Conservation (phyloP, 2,888 invertebrate genomes). For the Cosmorhoe ocellata region DNA sequence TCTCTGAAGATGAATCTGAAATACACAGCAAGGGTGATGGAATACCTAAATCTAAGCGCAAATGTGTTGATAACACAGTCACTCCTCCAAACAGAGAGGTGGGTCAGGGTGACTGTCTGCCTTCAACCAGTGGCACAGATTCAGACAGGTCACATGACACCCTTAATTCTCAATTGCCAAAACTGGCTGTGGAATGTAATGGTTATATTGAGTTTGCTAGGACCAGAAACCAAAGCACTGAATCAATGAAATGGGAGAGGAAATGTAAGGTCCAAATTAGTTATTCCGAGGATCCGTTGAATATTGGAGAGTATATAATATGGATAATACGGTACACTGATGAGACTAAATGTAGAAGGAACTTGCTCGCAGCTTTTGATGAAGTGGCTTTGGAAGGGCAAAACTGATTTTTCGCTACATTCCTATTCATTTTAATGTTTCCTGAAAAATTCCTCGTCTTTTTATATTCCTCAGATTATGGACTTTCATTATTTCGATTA, state of each 20-base stretch:
- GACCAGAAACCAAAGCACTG: conserved; percentile 60
- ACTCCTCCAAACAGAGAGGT: conserved; percentile 70
- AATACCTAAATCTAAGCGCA: conserved; percentile 46
- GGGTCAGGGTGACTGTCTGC: conserved; percentile 75
- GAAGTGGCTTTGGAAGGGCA: conserved; percentile 59
- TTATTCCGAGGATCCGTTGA: conserved; percentile 79
- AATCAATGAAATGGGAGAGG: conserved; percentile 82
- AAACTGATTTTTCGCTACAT: conserved; percentile 33
- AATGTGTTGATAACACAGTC: conserved; percentile 48
- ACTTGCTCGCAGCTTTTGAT: conserved; percentile 79
- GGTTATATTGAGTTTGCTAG: conserved; percentile 73
- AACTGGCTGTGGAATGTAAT: conserved; percentile 71
- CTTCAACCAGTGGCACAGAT: conserved; percentile 70
- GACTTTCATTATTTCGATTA: conserved; percentile 29
- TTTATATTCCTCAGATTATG: background rate
- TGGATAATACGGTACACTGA: conserved; percentile 84
- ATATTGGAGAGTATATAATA: conserved; percentile 81
- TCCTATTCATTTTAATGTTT: background rate
- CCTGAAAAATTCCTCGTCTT: background rate
- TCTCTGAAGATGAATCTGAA: conserved; percentile 45
- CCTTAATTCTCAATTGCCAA: conserved; percentile 69
- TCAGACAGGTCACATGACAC: conserved; percentile 64
- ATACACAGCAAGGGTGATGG: conserved; percentile 65
- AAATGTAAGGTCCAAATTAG: conserved; percentile 85
- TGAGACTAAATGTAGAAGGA: conserved; percentile 83